Conservation (phyloP, 2,113 vertebrate species). For the Narcine bancroftii region DNA sequence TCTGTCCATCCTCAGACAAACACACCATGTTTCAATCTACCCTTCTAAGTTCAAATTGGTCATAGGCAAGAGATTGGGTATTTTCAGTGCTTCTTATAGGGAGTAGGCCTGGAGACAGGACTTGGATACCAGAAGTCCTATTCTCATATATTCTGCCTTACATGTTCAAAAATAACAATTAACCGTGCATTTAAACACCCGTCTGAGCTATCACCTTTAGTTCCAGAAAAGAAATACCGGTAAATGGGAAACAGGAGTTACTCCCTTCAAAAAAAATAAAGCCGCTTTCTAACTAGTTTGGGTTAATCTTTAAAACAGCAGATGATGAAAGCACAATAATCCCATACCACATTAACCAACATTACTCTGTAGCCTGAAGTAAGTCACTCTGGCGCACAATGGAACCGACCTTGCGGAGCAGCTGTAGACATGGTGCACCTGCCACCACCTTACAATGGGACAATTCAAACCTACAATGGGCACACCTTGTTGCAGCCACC, state of each 20-base stretch:
- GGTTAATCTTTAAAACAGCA: background rate
- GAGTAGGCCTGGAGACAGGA: background rate
- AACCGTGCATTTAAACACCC: background rate
- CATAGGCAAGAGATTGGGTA: background rate
- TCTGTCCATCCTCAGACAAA: no score
- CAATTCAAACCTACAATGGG: background rate
- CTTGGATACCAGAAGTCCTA: background rate
- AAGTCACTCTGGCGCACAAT: background rate
- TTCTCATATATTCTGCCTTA: background rate
- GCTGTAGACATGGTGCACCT: conserved; percentile 12
- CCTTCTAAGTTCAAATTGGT: background rate
- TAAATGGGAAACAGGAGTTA: background rate
- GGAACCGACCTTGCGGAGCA: background rate
- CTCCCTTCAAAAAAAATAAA: background rate
- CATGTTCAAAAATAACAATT: background rate
- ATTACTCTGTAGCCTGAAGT: background rate
- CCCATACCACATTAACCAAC: background rate
- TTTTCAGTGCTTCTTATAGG: background rate
- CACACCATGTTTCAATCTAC: background rate
- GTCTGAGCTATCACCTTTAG: background rate
- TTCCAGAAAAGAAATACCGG: background rate
- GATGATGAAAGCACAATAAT: background rate
- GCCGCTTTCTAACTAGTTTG: background rate
- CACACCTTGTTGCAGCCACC: conserved; percentile 3
- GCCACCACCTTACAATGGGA: background rate